Evolutionary conservation across 2,113 vertebrate species (phyloP).

Genomic region (Neofelis nebulosa): DNA sequence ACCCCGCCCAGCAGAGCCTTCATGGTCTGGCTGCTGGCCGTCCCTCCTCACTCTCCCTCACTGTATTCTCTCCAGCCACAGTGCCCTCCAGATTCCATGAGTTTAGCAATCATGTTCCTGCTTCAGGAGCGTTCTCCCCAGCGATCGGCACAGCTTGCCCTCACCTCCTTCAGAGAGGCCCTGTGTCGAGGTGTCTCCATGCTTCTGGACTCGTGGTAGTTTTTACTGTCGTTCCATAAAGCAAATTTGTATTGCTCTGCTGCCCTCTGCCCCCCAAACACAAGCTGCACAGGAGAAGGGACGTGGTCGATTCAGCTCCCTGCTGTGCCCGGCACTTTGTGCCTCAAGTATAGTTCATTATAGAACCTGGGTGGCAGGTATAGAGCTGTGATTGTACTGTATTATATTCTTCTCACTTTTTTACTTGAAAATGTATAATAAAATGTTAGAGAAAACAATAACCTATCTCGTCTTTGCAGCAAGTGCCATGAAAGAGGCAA

Average conservation of each 20-base stretch:
- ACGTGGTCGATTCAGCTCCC: background rate
- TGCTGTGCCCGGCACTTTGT: background rate
- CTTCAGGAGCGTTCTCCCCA: background rate
- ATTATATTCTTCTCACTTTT: background rate
- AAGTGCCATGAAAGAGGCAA: background rate
- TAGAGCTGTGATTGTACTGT: rapidly evolving
- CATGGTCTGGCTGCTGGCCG: background rate
- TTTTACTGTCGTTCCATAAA: background rate
- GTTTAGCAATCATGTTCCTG: background rate
- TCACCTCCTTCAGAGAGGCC: background rate
- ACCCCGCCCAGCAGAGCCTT: background rate
- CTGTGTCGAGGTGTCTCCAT: rapidly evolving
- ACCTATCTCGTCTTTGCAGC: background rate
- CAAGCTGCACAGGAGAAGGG: background rate
- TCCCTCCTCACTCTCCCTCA: rapidly evolving
- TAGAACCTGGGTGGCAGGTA: background rate
- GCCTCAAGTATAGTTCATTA: background rate
- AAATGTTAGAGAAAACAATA: background rate
- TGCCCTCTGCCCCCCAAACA: background rate
- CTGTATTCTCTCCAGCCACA: background rate
- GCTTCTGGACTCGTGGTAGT: rapidly evolving
- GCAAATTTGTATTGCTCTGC: background rate
- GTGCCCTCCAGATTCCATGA: background rate
- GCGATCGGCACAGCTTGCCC: background rate
- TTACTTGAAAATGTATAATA: too few relatives aligned